A percentile compares a stretch with the other conserved stretches of the same genome.
These are phyloP conservation scores for Diorhabda carinulata DNA, from an alignment of 1,140 invertebrate species.

Conservation along the genomic window DNA sequence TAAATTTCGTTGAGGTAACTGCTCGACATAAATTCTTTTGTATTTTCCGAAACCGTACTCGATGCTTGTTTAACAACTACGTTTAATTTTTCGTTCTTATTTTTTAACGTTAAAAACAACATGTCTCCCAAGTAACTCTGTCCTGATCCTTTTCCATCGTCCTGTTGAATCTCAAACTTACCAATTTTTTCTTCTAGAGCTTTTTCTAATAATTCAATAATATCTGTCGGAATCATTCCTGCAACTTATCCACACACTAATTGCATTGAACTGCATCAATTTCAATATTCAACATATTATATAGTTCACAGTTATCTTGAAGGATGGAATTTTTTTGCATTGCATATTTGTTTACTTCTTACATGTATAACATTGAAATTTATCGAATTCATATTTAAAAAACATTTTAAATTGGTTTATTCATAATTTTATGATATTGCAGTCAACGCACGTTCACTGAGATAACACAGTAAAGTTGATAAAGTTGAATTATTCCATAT, in stretches of 20 bases:
- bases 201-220: constrained; percentile 2
- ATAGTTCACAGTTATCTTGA: no score
- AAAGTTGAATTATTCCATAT: no score
- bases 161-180: neutral
- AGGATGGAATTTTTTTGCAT: no score
- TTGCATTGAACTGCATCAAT: neutral
- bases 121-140: constrained; percentile 4
- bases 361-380: no score
- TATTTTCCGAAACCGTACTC: neutral
- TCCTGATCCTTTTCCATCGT: constrained; percentile 10
- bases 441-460: no score
- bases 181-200: neutral
- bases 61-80: constrained; percentile 9
- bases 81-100: constrained; percentile 5
- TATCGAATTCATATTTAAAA: no score
- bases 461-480: no score
- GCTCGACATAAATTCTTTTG: neutral
- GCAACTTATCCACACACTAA: neutral
- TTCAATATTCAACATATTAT: no score
- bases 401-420: no score
- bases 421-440: no score
- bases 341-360: no score
- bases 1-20: constrained; percentile 10
- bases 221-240: neutral
- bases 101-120: constrained; percentile 4